Evolutionary conservation across 2,797 vertebrate genomes (phyloP).

Genomic region (Austrolebias charrua): DNA sequence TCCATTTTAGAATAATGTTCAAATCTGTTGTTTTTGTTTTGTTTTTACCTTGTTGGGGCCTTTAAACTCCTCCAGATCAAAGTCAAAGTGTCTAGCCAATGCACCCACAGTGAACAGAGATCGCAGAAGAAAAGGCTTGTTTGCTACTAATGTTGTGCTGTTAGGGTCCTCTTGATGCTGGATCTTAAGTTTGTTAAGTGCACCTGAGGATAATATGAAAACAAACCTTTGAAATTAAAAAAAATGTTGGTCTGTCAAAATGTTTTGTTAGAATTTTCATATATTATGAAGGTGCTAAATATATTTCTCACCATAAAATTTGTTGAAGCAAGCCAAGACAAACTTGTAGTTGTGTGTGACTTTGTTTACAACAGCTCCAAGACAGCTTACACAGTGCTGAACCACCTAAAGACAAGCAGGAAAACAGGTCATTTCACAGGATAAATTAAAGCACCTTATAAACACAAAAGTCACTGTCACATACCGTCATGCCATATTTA

Average conservation of each 20-base stretch:
- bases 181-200: slow-evolving; percentile 92
- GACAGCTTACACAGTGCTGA: slow-evolving; percentile 97
- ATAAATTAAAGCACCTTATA: background rate
- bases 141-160: slow-evolving; percentile 88
- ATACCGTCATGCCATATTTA: slow-evolving; percentile 98
- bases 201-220: slow-evolving; percentile 73
- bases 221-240: background rate
- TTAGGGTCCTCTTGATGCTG: slow-evolving; percentile 95
- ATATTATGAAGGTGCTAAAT: no score
- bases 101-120: slow-evolving; percentile 98
- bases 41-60: slow-evolving; percentile 88
- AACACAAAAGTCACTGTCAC: slow-evolving; percentile 36
- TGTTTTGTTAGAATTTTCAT: background rate
- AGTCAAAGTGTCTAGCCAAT: slow-evolving; percentile 96
- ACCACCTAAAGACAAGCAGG: slow-evolving; percentile 83
- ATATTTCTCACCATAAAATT: slow-evolving; percentile 88
- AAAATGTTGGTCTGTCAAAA: background rate
- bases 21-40: background rate
- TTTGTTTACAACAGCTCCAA: slow-evolving; percentile 96
- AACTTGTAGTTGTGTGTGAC: slow-evolving; percentile 98
- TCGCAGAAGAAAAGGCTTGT: slow-evolving; percentile 93
- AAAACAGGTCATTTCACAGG: background rate
- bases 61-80: slow-evolving; percentile 95
- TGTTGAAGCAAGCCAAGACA: slow-evolving; percentile 98
- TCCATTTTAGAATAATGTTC: background rate